These are phyloP conservation scores for Liopterus haemorrhoidalis DNA, from an alignment of 2,888 invertebrate genomes.

Conservation along the genomic window DNA sequence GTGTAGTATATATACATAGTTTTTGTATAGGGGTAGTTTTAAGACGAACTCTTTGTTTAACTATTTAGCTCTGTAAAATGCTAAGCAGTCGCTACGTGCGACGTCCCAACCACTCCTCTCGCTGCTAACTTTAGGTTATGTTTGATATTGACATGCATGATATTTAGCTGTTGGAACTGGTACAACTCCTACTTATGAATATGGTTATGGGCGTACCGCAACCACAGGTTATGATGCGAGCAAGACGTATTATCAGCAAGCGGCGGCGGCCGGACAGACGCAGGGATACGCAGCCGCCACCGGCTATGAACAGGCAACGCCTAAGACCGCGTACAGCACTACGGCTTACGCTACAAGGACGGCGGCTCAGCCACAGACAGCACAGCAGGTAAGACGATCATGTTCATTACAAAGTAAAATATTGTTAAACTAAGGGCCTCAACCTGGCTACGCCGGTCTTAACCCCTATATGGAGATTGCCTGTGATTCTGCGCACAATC, in stretches of 20 bases:
- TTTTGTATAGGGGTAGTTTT: too few relatives aligned
- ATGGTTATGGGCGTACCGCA: slow-evolving; percentile 60
- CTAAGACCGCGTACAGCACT: slow-evolving; percentile 66
- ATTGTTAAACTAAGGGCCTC: too few relatives aligned
- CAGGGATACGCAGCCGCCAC: slow-evolving; percentile 60
- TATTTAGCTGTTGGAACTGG: slow-evolving; percentile 43
- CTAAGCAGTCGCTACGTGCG: too few relatives aligned
- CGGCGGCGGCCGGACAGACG: slow-evolving; percentile 62
- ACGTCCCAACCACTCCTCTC: slow-evolving; percentile 46
- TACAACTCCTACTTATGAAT: slow-evolving; percentile 61
- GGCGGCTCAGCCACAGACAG: slow-evolving; percentile 42
- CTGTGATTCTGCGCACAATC: too few relatives aligned
- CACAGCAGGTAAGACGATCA: slow-evolving; percentile 45
- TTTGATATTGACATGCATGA: too few relatives aligned
- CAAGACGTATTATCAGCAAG: slow-evolving; percentile 79
- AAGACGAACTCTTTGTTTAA: too few relatives aligned
- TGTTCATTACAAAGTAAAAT: too few relatives aligned
- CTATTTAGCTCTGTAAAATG: too few relatives aligned
- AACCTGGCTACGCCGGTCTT: too few relatives aligned
- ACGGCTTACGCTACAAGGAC: slow-evolving; percentile 62
- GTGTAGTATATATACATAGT: too few relatives aligned
- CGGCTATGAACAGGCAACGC: slow-evolving; percentile 53
- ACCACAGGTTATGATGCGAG: slow-evolving; percentile 69
- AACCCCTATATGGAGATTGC: too few relatives aligned
- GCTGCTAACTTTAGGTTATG: slow-evolving; percentile 45